A percentile compares a stretch with the other conserved stretches of the same genome.
These are phyloP conservation scores for Crocodylus rhombifer DNA, from an alignment of 2,797 vertebrate genomes.

Conservation along the genomic window DNA sequence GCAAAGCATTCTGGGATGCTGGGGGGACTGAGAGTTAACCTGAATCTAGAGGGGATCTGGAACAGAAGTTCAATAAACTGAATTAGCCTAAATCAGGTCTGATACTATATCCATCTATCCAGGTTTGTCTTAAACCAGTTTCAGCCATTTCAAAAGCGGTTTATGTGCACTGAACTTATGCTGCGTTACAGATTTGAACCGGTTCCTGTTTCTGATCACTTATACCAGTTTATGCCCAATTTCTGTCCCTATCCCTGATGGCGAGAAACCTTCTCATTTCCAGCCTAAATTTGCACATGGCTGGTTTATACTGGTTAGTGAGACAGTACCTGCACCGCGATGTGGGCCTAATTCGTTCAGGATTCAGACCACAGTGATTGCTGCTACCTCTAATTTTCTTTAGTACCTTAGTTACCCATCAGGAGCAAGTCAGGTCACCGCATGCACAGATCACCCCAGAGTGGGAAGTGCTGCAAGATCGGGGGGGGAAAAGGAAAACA, in stretches of 20 bases:
- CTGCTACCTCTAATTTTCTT: not conserved
- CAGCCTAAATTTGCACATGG: not conserved
- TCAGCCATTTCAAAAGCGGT: no score
- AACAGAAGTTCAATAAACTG: no score
- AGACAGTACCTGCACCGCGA: not conserved
- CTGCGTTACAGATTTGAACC: no score
- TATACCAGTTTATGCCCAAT: no score
- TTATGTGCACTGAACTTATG: no score
- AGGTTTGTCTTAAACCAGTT: no score
- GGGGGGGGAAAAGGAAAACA: not conserved
- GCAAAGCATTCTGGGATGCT: no score
- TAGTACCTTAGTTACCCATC: not conserved
- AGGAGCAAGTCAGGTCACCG: not conserved
- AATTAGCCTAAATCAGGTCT: no score
- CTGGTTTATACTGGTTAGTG: not conserved
- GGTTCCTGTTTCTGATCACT: no score
- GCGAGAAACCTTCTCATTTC: not conserved
- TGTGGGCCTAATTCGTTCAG: not conserved
- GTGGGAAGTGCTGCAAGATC: not conserved
- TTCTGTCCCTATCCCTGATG: not conserved
- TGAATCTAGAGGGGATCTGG: no score
- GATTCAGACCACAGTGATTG: not conserved
- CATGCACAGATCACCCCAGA: not conserved
- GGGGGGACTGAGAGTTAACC: no score
- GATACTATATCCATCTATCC: no score